Evolutionary conservation across 2,113 vertebrate species (phyloP).

Genomic region (Crotalus viridis): DNA sequence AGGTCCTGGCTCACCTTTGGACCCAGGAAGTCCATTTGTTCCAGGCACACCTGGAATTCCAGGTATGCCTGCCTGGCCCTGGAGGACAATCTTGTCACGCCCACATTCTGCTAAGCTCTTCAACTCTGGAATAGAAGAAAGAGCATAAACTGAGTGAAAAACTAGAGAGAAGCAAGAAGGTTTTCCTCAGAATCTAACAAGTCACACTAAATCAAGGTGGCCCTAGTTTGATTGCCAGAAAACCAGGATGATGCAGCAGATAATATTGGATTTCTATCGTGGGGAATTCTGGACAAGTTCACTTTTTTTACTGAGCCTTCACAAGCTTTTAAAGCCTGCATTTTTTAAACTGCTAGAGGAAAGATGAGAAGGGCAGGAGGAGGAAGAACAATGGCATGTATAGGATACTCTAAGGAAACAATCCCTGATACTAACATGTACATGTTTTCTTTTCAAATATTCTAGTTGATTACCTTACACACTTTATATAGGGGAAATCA

Average conservation of each 20-base stretch:
- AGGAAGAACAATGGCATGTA: background rate
- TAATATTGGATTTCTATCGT: background rate
- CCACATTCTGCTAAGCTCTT: conserved; percentile 4
- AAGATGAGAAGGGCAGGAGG: background rate
- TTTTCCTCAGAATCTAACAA: background rate
- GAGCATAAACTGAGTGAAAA: background rate
- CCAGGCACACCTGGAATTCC: conserved; percentile 32
- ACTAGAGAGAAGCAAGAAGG: background rate
- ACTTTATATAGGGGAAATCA: background rate
- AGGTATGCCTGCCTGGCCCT: conserved; percentile 22
- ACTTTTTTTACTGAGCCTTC: background rate
- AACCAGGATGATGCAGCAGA: background rate
- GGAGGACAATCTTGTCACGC: background rate
- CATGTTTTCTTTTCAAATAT: background rate
- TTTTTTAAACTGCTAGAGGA: background rate
- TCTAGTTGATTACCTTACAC: background rate
- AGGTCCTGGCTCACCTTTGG: background rate
- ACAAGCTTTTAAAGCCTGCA: background rate
- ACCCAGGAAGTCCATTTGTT: conserved; percentile 4
- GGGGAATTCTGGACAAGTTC: background rate
- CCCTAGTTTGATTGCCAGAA: background rate
- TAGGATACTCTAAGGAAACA: background rate
- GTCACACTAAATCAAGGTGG: background rate
- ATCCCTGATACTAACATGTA: background rate
- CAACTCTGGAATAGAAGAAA: conserved; percentile 9